Evolutionary conservation across 2,113 vertebrate genomes (phyloP).

Genomic region (Ptychochromis oligacanthus): DNA sequence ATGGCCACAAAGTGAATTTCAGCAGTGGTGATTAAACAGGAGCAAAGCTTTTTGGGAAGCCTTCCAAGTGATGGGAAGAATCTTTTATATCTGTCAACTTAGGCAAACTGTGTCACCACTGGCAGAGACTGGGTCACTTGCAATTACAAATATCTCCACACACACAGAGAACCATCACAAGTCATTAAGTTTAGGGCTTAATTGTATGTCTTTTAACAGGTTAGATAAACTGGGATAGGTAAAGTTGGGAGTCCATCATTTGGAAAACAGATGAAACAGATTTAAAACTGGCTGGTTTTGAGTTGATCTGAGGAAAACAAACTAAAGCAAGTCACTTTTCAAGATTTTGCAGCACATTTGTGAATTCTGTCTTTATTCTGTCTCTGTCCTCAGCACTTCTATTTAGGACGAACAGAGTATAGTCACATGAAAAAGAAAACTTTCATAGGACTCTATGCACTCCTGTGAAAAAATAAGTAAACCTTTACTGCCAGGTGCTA

Average conservation of each 20-base stretch:
- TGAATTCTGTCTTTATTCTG: neutral
- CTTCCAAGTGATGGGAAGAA: neutral
- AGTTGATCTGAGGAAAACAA: neutral
- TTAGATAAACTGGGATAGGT: neutral
- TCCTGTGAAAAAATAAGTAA: neutral
- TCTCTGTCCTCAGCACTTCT: neutral
- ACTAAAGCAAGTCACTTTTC: neutral
- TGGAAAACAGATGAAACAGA: slow-evolving; percentile 5
- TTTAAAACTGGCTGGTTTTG: neutral
- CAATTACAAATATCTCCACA: neutral
- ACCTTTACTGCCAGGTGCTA: neutral
- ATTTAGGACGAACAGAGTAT: neutral
- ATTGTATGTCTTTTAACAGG: neutral
- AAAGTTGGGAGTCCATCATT: neutral
- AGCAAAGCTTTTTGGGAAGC: slow-evolving; percentile 10
- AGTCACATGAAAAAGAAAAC: neutral
- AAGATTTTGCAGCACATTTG: neutral
- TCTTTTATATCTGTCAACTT: neutral
- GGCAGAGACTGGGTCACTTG: neutral
- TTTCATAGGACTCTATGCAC: neutral
- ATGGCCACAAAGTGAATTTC: slow-evolving; percentile 37
- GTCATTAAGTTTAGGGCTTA: neutral
- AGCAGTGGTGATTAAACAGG: neutral
- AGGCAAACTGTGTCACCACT: neutral
- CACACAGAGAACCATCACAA: neutral